phyloP scores from a whole-genome alignment of 2,113 vertebrate genomes.

The Puma concolor region DNA sequence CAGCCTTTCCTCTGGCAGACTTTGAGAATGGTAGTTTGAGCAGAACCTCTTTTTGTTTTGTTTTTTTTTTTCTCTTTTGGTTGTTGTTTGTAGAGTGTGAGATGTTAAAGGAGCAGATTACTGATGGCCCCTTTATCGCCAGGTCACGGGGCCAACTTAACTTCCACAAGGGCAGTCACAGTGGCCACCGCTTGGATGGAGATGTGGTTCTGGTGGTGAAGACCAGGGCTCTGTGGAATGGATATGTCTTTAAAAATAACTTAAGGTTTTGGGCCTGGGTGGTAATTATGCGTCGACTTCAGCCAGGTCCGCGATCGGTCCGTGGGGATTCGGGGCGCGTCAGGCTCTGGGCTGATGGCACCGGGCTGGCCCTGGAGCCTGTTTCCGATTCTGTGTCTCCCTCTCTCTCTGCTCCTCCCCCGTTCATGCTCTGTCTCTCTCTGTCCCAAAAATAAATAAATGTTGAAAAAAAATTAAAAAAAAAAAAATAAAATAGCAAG shows the following conservation, averaged over 20 bases:
- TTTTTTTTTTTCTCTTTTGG: background rate
- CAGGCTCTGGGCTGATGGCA: too few species aligned
- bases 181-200: background rate
- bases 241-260: background rate
- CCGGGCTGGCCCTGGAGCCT: too few species aligned
- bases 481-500: background rate
- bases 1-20: background rate
- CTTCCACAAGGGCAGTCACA: background rate
- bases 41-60: background rate
- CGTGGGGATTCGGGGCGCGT: too few species aligned
- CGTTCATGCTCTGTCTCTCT: too few species aligned
- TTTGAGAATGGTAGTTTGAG: background rate
- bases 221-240: background rate
- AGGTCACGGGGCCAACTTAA: background rate
- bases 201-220: background rate
- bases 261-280: too few species aligned
- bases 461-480: too few species aligned
- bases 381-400: too few species aligned
- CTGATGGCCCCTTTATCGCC: background rate
- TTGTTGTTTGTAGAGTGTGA: background rate
- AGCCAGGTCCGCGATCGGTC: too few species aligned
- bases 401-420: too few species aligned
- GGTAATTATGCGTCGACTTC: too few species aligned
- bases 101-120: background rate
- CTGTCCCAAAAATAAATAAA: too few species aligned